Evolutionary conservation across 2,797 vertebrate genomes (phyloP), one percentile per base, ranked within the genome.

Genomic region (Philypnodon macrostomus): DNA sequence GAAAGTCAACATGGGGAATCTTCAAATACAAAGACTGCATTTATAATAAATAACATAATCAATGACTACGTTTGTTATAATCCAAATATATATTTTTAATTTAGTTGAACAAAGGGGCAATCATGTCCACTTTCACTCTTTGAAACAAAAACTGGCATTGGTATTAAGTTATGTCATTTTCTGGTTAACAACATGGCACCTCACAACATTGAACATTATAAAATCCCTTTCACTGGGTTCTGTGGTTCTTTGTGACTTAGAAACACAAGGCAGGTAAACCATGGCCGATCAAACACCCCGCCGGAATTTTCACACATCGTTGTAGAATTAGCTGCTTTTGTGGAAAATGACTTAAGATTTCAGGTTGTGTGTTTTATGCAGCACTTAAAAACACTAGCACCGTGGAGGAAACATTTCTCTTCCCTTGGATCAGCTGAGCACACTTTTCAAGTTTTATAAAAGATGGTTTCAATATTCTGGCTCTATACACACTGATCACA

Each of bases 141-240:
- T 16, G 13, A 29, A 15, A 12, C 15, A 16, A 12, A 8, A 27
- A 17, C 24, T 27, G 13, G 21, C 19, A 23, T 8, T 24, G 9
- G 24, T 16, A 27, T 29, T 13, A 26, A 14, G 13, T 15, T 16
- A 15, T 5, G 17, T 29, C 47, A 45, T 55, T 23, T 47, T 58
- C 19, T 54, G 44, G 44, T 38, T 56, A 5, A 19, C 12, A 4
- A 32, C 3, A 29, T 7, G 34, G 26, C n/a, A n/a, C n/a, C 27
- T 45, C 57, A 48, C 27, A 64, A 59, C 72, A 53, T 9, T 53
- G 11, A 14, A 55, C 30, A 66, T 36, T 67, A 78, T 60, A 80
- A 81, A 80, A 84, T 85, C 83, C 81, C 83, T 87, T 85, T 84
- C 50, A 67, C 33, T 74, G 69, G 70, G 51, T 79, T 8, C 50